phyloP scores from a whole-genome alignment of 2,797 vertebrate genomes.

The Manis crassicaudata region DNA sequence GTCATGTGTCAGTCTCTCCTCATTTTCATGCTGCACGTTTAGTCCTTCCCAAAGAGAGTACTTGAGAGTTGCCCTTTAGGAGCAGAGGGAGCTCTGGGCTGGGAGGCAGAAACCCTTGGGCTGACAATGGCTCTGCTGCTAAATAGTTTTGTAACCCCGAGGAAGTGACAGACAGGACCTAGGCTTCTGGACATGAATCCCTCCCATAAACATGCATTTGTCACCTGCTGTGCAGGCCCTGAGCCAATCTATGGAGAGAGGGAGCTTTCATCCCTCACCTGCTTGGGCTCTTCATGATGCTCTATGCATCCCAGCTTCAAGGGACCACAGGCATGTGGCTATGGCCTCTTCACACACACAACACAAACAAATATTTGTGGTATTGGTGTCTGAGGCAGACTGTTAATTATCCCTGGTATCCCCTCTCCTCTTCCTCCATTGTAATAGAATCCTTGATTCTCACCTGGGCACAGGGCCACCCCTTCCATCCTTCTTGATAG shows the following conservation, averaged over 20 bases:
- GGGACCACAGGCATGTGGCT: not conserved
- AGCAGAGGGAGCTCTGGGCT: not conserved
- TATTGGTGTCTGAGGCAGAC: not conserved
- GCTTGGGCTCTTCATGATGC: not conserved
- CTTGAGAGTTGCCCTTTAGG: not conserved
- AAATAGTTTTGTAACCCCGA: not conserved
- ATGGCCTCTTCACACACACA: not conserved
- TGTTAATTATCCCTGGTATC: not conserved
- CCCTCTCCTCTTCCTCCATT: not conserved
- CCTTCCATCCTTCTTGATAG: not conserved
- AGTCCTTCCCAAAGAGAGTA: not conserved
- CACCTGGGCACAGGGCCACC: not conserved
- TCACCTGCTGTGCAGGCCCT: not conserved
- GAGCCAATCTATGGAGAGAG: not conserved
- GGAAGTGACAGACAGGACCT: not conserved
- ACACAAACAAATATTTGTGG: not conserved
- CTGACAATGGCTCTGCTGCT: not conserved
- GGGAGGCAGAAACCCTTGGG: not conserved
- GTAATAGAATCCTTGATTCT: not conserved
- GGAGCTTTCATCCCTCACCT: not conserved
- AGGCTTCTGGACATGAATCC: not conserved
- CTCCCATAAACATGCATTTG: not conserved
- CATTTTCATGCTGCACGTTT: not conserved
- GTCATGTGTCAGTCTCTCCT: conserved; percentile 22
- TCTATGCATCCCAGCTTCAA: not conserved